Evolutionary conservation across 2,113 vertebrate genomes (phyloP).

Genomic region (Osmerus mordax): DNA sequence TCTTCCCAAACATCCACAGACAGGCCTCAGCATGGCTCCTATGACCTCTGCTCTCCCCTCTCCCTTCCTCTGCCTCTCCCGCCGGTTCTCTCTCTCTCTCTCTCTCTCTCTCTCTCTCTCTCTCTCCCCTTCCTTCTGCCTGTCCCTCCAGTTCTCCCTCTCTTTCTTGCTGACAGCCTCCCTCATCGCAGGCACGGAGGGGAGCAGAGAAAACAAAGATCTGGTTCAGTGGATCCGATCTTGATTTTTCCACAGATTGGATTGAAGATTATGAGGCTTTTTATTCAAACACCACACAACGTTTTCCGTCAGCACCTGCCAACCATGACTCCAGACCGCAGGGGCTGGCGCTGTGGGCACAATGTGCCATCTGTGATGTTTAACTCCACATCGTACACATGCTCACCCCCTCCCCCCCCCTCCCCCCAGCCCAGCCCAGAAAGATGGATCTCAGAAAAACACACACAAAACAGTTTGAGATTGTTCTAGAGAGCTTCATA

Average conservation of each 20-base stretch:
- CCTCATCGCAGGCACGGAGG: conserved; percentile 58
- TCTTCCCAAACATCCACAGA: conserved; percentile 9
- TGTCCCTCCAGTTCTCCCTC: too few relatives aligned
- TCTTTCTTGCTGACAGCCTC: conserved; percentile 50
- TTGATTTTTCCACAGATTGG: conserved; percentile 70
- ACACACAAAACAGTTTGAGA: too few relatives aligned
- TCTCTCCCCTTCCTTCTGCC: too few relatives aligned
- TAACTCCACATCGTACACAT: not conserved
- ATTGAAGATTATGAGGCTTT: conserved; percentile 65
- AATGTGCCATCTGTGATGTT: conserved; percentile 61
- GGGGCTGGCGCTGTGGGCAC: conserved; percentile 58
- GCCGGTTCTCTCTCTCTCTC: conserved; percentile 18
- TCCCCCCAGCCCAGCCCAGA: too few relatives aligned
- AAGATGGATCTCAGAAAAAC: too few relatives aligned
- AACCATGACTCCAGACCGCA: conserved; percentile 56
- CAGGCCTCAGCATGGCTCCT: not conserved
- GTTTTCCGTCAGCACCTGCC: conserved; percentile 49
- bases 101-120: not conserved
- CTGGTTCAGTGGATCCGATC: conserved; percentile 69
- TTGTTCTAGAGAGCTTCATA: too few relatives aligned
- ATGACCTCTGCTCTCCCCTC: not conserved
- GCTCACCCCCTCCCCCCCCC: not conserved
- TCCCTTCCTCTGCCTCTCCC: conserved; percentile 22
- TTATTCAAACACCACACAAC: conserved; percentile 60
- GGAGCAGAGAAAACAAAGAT: conserved; percentile 67